Conservation (phyloP, 2,113 vertebrate genomes). For the Vimba vimba region DNA sequence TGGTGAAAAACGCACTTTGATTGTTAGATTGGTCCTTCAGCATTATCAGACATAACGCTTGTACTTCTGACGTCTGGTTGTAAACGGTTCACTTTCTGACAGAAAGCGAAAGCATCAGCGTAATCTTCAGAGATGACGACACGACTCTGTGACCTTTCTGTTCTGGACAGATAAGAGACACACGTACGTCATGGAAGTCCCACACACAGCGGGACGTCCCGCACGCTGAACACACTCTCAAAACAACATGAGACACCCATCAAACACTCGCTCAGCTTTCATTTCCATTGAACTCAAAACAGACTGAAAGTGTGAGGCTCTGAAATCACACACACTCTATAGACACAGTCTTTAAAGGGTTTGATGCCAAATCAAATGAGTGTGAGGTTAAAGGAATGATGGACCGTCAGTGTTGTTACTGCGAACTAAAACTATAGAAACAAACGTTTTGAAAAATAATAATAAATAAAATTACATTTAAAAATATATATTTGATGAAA, state of each 20-base stretch:
- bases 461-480: too few relatives aligned
- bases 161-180: slow-evolving; percentile 39
- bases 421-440: background rate
- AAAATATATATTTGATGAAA: too few relatives aligned
- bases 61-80: background rate
- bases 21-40: background rate
- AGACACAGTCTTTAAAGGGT: background rate
- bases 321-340: background rate
- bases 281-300: background rate
- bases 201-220: background rate
- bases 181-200: background rate
- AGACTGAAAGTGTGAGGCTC: too few relatives aligned
- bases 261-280: background rate
- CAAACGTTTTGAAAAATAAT: too few relatives aligned
- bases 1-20: background rate
- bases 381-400: background rate
- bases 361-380: background rate
- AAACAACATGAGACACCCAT: background rate
- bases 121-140: background rate
- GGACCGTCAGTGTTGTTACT: too few relatives aligned
- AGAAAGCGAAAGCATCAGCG: too few relatives aligned
- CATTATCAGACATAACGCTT: background rate
- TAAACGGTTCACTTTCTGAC: background rate
- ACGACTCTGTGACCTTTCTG: background rate
- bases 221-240: background rate